A percentile compares a stretch with the other conserved stretches of the same genome.
Evolutionary conservation across 2,888 invertebrate genomes (phyloP).

Genomic region (Carpatolechia fugitivella): DNA sequence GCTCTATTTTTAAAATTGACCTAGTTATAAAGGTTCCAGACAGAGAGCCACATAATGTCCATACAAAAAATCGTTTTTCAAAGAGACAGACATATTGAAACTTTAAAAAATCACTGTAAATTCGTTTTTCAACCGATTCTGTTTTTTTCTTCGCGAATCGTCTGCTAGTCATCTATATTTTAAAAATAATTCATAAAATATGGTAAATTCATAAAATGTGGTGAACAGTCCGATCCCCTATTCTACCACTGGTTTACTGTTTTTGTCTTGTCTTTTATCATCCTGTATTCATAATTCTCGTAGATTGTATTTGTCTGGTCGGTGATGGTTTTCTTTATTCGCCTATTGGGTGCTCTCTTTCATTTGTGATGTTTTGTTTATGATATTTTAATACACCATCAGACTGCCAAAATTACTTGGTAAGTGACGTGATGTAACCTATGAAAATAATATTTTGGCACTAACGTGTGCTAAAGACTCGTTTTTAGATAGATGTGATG

Average conservation of each 20-base stretch:
- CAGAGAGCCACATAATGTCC: too few species aligned
- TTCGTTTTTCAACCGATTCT: conserved; percentile 56
- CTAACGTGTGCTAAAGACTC: neutral
- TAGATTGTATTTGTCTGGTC: conserved; percentile 5
- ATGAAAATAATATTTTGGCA: neutral
- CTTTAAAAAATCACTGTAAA: too few species aligned
- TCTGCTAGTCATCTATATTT: too few species aligned
- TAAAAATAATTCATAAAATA: too few species aligned
- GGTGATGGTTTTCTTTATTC: conserved; percentile 7
- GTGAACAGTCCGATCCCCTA: too few species aligned
- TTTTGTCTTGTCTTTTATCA: conserved; percentile 6
- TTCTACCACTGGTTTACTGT: neutral
- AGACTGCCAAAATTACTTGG: neutral
- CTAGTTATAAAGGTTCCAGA: too few species aligned
- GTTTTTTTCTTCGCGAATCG: too few species aligned
- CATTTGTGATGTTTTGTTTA: neutral
- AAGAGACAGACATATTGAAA: too few species aligned
- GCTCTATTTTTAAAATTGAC: too few species aligned
- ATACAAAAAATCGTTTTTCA: too few species aligned
- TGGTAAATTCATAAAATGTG: too few species aligned
- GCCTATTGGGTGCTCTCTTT: conserved; percentile 3
- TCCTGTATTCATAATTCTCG: neutral
- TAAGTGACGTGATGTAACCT: neutral
- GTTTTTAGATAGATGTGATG: neutral
- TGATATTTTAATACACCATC: neutral